Percentiles rank a stretch among this genome's conserved stretches.
Conservation (phyloP, 2,888 invertebrate species). For the Seira sanloemensis region DNA sequence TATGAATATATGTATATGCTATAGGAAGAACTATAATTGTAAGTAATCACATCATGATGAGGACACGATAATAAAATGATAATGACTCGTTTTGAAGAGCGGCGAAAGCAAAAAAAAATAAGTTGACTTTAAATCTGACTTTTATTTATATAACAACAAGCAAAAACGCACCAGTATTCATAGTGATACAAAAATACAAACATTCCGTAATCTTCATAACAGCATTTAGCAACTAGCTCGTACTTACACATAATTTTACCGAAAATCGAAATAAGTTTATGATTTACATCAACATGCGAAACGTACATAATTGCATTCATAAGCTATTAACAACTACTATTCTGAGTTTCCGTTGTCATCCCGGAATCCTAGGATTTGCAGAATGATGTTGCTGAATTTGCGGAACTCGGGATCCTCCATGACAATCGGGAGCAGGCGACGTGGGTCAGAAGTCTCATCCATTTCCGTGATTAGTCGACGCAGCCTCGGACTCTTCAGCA, state of each 20-base stretch:
- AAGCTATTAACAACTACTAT: background rate
- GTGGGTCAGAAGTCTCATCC: slow-evolving; percentile 45
- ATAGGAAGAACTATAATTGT: slow-evolving; percentile 11
- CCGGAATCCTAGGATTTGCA: slow-evolving; percentile 24
- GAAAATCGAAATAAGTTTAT: too few species aligned
- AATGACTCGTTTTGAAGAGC: slow-evolving; percentile 58
- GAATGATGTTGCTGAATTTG: slow-evolving; percentile 17
- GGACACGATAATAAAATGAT: slow-evolving; percentile 49
- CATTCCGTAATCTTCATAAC: too few species aligned
- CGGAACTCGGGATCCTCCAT: slow-evolving; percentile 57
- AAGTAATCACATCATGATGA: slow-evolving; percentile 41
- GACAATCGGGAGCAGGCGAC: slow-evolving; percentile 19
- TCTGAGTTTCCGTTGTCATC: background rate
- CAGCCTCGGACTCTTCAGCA: slow-evolving; percentile 26
- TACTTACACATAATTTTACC: background rate
- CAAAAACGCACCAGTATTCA: too few species aligned
- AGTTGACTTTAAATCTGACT: background rate
- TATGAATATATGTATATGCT: slow-evolving; percentile 24
- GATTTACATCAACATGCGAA: background rate
- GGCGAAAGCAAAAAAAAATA: slow-evolving; percentile 10
- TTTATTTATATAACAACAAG: too few species aligned
- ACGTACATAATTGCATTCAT: background rate
- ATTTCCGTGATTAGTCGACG: slow-evolving; percentile 31
- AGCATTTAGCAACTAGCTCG: background rate
- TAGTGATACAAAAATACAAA: too few species aligned